A percentile compares a stretch with the other conserved stretches of the same genome.
phyloP scores from a whole-genome alignment of 2,113 vertebrate genomes.

The Tragulus kanchil region DNA sequence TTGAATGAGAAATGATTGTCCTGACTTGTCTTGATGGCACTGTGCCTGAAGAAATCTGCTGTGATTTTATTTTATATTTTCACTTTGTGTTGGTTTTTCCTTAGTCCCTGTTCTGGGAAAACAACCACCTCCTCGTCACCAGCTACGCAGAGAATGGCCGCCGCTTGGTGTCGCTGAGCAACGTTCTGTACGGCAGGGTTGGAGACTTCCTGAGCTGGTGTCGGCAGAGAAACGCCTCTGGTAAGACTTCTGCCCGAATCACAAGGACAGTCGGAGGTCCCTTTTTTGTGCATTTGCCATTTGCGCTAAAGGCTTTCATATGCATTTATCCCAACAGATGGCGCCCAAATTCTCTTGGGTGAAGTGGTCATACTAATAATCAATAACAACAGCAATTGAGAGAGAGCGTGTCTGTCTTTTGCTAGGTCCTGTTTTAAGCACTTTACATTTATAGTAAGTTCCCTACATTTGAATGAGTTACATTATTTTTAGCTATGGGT shows the following conservation, averaged over 20 bases:
- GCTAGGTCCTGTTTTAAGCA: no score
- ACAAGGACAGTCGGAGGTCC: background rate
- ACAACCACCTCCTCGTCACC: slow-evolving; percentile 86
- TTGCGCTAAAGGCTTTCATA: no score
- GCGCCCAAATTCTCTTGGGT: no score
- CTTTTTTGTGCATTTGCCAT: no score
- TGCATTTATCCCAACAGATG: no score
- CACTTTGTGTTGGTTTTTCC: slow-evolving; percentile 24
- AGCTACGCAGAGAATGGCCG: slow-evolving; percentile 79
- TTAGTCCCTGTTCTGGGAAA: slow-evolving; percentile 91
- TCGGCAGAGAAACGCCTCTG: slow-evolving; percentile 79
- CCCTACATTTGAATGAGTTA: no score
- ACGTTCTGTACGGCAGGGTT: slow-evolving; percentile 85
- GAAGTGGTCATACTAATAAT: no score
- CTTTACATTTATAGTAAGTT: no score
- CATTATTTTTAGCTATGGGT: no score
- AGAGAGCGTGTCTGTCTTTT: no score
- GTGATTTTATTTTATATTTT: slow-evolving; percentile 12
- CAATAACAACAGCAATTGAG: no score
- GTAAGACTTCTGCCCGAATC: slow-evolving; percentile 74
- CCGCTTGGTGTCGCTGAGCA: slow-evolving; percentile 81
- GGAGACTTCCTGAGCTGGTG: slow-evolving; percentile 88
- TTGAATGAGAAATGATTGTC: background rate
- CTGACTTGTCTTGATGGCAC: background rate
- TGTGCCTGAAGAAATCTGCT: background rate